Conservation (phyloP, 2,888 invertebrate species). For the Ypsolopha sequella region DNA sequence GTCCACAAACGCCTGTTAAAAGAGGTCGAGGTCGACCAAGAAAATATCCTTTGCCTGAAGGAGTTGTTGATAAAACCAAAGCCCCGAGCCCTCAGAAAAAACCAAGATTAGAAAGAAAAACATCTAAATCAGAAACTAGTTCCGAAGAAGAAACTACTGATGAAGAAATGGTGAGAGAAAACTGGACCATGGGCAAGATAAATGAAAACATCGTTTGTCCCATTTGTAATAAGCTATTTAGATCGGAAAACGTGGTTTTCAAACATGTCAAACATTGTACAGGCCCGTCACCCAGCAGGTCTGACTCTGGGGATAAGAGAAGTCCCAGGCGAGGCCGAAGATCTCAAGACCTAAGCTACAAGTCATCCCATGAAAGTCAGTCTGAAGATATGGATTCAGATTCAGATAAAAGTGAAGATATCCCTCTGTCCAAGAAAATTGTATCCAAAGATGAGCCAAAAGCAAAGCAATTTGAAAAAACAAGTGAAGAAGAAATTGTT, state of each 20-base stretch:
- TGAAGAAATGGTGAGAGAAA: slow-evolving; percentile 44
- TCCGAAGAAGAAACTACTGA: slow-evolving; percentile 31
- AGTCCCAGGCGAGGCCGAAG: slow-evolving; percentile 24
- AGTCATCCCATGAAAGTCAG: slow-evolving; percentile 26
- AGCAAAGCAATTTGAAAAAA: background rate
- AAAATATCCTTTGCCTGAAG: slow-evolving; percentile 51
- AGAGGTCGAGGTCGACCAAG: slow-evolving; percentile 58
- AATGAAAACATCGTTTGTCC: slow-evolving; percentile 65
- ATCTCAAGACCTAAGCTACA: slow-evolving; percentile 40
- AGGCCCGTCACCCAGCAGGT: slow-evolving; percentile 56
- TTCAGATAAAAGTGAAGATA: background rate
- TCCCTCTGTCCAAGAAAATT: background rate
- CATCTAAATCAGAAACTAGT: slow-evolving; percentile 18
- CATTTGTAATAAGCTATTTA: slow-evolving; percentile 59
- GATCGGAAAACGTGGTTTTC: slow-evolving; percentile 63
- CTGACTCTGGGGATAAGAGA: slow-evolving; percentile 42
- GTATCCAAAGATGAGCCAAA: background rate
- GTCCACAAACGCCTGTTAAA: slow-evolving; percentile 34
- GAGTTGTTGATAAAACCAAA: slow-evolving; percentile 21
- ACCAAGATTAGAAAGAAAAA: slow-evolving; percentile 39
- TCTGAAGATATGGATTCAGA: slow-evolving; percentile 17
- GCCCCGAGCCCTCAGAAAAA: slow-evolving; percentile 46
- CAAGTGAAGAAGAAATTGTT: slow-evolving; percentile 27
- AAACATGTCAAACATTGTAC: slow-evolving; percentile 67
- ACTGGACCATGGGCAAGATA: slow-evolving; percentile 68